Evolutionary conservation across 2,888 invertebrate species (phyloP).

Genomic region (Lepidonotus clava): DNA sequence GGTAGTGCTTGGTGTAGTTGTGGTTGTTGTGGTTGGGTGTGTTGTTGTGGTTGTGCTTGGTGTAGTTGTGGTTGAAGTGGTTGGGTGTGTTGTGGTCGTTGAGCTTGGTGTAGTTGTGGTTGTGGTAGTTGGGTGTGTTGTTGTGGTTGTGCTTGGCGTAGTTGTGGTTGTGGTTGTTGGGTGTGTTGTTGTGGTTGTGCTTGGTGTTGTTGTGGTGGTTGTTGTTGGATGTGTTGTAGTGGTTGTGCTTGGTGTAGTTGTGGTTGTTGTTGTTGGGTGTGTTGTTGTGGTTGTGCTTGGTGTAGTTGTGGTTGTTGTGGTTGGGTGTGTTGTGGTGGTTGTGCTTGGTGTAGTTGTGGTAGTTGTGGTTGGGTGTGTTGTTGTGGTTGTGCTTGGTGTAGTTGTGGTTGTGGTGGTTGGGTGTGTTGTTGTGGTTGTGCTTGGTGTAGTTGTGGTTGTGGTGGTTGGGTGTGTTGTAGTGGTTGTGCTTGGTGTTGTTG

Average conservation of each 20-base stretch:
- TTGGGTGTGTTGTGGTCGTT: not conserved
- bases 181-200: not conserved
- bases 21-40: not conserved
- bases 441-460: not conserved
- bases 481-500: not conserved
- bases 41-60: not conserved
- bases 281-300: not conserved
- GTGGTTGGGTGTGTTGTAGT: not conserved
- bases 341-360: not conserved
- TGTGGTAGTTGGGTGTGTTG: not conserved
- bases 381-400: not conserved
- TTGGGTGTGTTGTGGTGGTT: not conserved
- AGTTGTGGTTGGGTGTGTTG: not conserved
- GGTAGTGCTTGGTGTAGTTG: not conserved
- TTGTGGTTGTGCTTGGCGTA: not conserved
- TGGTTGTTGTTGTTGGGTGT: not conserved
- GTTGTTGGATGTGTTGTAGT: not conserved
- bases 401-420: not conserved
- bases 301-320: not conserved
- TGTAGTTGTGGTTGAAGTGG: not conserved
- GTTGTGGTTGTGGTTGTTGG: not conserved
- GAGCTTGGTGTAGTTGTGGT: not conserved
- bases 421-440: not conserved
- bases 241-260: not conserved
- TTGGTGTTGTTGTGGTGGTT: not conserved